Conservation (phyloP, 2,888 invertebrate species). For the Neuroscelio doddi region DNA sequence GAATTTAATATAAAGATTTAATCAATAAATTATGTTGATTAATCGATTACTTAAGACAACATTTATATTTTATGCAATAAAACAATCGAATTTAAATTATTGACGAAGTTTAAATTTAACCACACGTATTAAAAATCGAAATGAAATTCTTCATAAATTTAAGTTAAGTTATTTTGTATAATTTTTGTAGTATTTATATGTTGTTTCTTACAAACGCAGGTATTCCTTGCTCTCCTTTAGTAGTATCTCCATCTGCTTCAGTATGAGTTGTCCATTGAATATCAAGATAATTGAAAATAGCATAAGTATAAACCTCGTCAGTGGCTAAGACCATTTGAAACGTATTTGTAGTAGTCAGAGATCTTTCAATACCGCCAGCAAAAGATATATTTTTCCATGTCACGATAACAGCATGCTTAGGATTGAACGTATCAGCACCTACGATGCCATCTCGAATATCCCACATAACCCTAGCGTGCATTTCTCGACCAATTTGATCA, state of each 20-base stretch:
- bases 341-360: slow-evolving; percentile 91
- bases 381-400: slow-evolving; percentile 98
- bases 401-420: slow-evolving; percentile 90
- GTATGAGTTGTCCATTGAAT: slow-evolving; percentile 94
- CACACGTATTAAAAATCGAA: too few species aligned
- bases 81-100: too few species aligned
- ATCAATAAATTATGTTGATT: background rate
- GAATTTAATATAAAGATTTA: background rate
- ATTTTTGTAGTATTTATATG: too few species aligned
- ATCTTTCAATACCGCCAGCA: slow-evolving; percentile 88
- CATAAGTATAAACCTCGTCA: slow-evolving; percentile 95
- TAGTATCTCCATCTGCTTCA: slow-evolving; percentile 92
- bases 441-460: slow-evolving; percentile 92
- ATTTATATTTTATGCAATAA: too few species aligned
- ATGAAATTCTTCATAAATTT: too few species aligned
- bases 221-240: slow-evolving; percentile 88
- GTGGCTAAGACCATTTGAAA: slow-evolving; percentile 96
- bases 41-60: too few species aligned
- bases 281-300: slow-evolving; percentile 94
- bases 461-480: slow-evolving; percentile 89
- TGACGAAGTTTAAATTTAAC: too few species aligned
- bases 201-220: slow-evolving; percentile 89
- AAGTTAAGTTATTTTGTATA: too few species aligned
- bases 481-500: slow-evolving; percentile 89
- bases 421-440: slow-evolving; percentile 91